Conservation (phyloP, 1,140 invertebrate genomes). For the Drosophila quadrilineata region DNA sequence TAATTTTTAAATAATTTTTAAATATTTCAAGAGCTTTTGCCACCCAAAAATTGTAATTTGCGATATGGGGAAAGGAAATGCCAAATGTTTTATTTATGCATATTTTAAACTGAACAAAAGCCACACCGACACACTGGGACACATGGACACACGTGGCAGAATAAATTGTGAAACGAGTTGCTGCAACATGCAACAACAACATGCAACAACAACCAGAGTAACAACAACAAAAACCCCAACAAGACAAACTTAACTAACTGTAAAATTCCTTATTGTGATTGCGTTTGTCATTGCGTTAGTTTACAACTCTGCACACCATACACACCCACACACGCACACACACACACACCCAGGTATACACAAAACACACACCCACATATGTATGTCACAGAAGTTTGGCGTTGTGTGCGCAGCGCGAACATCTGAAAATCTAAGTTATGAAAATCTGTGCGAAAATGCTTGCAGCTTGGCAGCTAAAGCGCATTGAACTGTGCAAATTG, state of each 20-base stretch:
- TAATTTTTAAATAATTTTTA: conserved; percentile 41
- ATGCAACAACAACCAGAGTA: conserved; percentile 30
- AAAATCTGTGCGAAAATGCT: conserved; percentile 74
- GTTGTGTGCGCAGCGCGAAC: conserved; percentile 35
- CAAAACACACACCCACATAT: conserved; percentile 20
- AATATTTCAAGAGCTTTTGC: conserved; percentile 35
- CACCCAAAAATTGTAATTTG: conserved; percentile 11
- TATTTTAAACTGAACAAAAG: conserved; percentile 38
- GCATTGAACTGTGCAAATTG: conserved; percentile 80
- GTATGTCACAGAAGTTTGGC: conserved; percentile 33
- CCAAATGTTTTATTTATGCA: conserved; percentile 60
- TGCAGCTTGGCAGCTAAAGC: conserved; percentile 55
- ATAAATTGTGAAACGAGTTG: conserved; percentile 49
- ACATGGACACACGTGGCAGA: not conserved
- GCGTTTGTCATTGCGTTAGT: conserved; percentile 79
- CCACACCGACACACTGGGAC: not conserved
- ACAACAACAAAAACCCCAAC: conserved; percentile 52
- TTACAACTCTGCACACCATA: conserved; percentile 67
- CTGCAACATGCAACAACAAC: conserved; percentile 17
- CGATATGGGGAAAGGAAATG: conserved; percentile 3
- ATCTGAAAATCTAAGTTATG: conserved; percentile 64
- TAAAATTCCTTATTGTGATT: conserved; percentile 80
- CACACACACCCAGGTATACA: conserved; percentile 32
- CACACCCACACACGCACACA: conserved; percentile 3
- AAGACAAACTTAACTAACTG: conserved; percentile 79